A percentile compares a stretch with the other conserved stretches of the same genome.
Evolutionary conservation across 2,888 invertebrate species (phyloP).

Genomic region (Helicoverpa assulta): DNA sequence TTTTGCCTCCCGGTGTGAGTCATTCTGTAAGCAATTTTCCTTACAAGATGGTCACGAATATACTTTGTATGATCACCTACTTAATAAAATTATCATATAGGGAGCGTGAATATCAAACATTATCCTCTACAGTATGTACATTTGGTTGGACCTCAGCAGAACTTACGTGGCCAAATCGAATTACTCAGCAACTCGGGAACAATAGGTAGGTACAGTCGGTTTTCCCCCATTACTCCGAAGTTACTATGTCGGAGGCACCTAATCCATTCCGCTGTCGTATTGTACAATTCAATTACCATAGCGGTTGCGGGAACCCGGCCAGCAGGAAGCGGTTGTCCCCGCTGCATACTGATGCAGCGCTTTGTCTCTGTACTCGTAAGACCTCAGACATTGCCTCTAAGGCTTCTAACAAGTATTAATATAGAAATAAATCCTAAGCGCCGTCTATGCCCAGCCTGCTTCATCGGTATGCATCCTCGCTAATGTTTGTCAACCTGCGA

Average conservation of each 20-base stretch:
- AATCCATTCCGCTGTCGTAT: conserved; percentile 74
- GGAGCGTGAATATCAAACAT: conserved; percentile 8
- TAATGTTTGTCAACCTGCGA: not conserved
- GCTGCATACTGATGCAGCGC: conserved; percentile 81
- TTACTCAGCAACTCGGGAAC: conserved; percentile 60
- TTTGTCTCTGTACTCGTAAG: conserved; percentile 57
- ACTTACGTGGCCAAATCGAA: conserved; percentile 41
- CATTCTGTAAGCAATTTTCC: too few relatives aligned
- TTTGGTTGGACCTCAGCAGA: conserved; percentile 26
- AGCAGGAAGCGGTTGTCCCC: conserved; percentile 80
- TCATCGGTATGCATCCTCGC: not conserved
- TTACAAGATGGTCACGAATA: not conserved
- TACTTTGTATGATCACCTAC: not conserved
- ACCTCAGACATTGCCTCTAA: conserved; percentile 36
- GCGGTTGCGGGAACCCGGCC: conserved; percentile 82
- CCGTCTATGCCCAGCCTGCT: not conserved
- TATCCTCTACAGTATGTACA: conserved; percentile 42
- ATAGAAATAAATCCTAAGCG: conserved; percentile 29
- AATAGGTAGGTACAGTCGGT: conserved; percentile 63
- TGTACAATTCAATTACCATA: conserved; percentile 86
- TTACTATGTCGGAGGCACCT: conserved; percentile 65
- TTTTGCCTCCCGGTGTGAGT: too few relatives aligned
- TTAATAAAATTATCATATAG: conserved; percentile 4
- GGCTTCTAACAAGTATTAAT: conserved; percentile 24
- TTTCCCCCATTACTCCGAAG: conserved; percentile 69